phyloP scores from a whole-genome alignment of 2,797 vertebrate species.

The Gallirallus australis region DNA sequence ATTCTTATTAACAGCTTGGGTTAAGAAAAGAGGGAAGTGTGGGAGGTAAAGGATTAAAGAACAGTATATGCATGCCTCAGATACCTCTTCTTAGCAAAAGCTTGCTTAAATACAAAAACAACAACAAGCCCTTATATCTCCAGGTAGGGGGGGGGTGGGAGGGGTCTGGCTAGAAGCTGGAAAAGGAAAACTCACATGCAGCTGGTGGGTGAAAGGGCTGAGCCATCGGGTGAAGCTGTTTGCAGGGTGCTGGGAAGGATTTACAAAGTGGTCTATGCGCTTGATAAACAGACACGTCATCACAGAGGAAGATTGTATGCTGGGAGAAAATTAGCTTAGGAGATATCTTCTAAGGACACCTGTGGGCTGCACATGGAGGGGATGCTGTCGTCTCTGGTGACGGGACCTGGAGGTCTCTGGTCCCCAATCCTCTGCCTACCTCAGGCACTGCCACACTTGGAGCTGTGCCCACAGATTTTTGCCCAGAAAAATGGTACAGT shows the following conservation, averaged over 20 bases:
- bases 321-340: not conserved
- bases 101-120: not conserved
- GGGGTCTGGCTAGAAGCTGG: not conserved
- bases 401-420: rapidly evolving
- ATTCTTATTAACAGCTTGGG: slow-evolving; percentile 65
- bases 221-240: slow-evolving; percentile 26
- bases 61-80: slow-evolving; percentile 24
- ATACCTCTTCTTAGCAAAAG: slow-evolving; percentile 59
- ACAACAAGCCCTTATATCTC: not conserved
- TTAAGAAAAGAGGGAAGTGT: slow-evolving; percentile 46
- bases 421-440: not conserved
- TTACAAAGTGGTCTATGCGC: not conserved
- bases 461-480: not conserved
- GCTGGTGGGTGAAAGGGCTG: not conserved
- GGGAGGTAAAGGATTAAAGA: slow-evolving; percentile 63
- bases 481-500: rapidly evolving
- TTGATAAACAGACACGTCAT: not conserved
- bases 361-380: not conserved
- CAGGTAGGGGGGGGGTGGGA: not conserved
- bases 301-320: not conserved
- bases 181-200: not conserved
- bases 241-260: slow-evolving; percentile 26
- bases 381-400: not conserved
- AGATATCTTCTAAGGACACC: not conserved
- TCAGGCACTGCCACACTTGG: not conserved